These are phyloP conservation scores for Bombus pascuorum DNA, from an alignment of 1,140 invertebrate species.

Conservation along the genomic window DNA sequence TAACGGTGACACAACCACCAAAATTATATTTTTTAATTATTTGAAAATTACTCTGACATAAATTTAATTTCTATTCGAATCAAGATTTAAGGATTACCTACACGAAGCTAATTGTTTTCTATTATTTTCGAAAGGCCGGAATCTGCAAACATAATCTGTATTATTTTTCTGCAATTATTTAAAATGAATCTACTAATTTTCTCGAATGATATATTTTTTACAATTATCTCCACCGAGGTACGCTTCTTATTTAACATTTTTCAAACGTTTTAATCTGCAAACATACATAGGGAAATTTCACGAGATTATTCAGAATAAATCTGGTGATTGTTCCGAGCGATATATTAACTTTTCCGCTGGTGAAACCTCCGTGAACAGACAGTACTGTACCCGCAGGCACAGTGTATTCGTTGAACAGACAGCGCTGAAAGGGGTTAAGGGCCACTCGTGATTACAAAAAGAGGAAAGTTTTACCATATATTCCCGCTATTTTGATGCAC, in stretches of 20 bases:
- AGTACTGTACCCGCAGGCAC: neutral
- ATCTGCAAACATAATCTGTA: neutral
- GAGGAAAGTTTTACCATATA: constrained; percentile 85
- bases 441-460: constrained; percentile 44
- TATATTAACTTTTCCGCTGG: neutral
- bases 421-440: constrained; percentile 39
- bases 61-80: neutral
- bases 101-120: neutral
- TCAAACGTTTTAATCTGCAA: neutral
- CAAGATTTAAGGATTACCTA: too few relatives aligned
- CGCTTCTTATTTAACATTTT: neutral
- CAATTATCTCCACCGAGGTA: neutral
- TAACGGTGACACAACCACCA: too few relatives aligned
- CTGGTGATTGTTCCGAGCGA: neutral
- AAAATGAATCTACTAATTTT: too few relatives aligned
- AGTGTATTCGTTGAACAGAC: constrained; percentile 39
- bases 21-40: too few relatives aligned
- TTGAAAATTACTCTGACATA: neutral
- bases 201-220: neutral
- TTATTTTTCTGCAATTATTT: too few relatives aligned
- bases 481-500: constrained; percentile 96
- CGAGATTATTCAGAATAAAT: neutral
- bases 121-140: neutral
- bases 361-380: constrained; percentile 13
- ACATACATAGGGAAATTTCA: neutral